Evolutionary conservation across 2,113 vertebrate species (phyloP).

Genomic region (Trochalopteron elliotii): DNA sequence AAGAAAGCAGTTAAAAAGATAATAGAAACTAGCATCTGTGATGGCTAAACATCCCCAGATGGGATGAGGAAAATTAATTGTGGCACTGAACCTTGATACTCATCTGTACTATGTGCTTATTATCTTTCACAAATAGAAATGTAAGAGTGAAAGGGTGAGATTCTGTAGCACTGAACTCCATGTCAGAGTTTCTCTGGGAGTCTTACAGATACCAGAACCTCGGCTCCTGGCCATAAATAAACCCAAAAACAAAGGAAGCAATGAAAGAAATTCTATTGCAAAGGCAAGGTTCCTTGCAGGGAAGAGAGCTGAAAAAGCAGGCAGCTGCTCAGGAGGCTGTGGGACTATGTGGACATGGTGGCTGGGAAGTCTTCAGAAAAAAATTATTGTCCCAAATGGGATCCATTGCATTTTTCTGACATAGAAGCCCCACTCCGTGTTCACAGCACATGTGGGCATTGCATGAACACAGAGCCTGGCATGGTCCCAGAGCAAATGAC

Average conservation of each 20-base stretch:
- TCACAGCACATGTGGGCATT: accelerated
- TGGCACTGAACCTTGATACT: neutral
- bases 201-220: neutral
- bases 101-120: neutral
- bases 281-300: neutral
- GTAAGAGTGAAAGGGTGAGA: neutral
- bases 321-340: neutral
- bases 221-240: neutral
- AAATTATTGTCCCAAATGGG: neutral
- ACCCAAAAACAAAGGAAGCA: neutral
- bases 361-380: neutral
- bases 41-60: neutral
- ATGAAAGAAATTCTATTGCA: neutral
- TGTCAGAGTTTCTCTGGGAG: neutral
- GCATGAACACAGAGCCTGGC: accelerated
- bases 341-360: neutral
- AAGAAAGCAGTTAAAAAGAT: neutral
- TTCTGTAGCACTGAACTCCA: neutral
- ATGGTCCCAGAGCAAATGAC: no score
- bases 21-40: neutral
- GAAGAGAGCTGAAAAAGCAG: neutral
- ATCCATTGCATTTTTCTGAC: accelerated
- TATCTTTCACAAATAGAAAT: neutral
- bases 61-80: neutral
- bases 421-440: accelerated